These are phyloP conservation scores for Eristalinus sepulchralis DNA, from an alignment of 2,888 invertebrate genomes.

Conservation along the genomic window DNA sequence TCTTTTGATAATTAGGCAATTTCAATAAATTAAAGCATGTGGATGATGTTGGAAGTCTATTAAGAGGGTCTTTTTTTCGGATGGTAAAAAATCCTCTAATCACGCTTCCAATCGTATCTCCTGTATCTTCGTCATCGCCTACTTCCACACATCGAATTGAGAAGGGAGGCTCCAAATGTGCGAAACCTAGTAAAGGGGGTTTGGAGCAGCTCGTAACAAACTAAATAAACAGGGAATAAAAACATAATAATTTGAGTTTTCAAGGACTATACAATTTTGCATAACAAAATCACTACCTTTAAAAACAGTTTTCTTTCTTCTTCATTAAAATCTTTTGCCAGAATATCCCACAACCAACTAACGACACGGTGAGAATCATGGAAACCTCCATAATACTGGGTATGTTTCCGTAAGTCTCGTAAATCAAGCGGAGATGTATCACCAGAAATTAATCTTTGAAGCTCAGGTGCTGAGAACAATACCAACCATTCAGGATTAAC, in stretches of 20 bases:
- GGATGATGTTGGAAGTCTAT: conserved; percentile 98
- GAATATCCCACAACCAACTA: conserved; percentile 99
- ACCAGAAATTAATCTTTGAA: conserved; percentile 97
- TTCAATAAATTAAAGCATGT: conserved; percentile 99
- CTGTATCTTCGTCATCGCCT: conserved; percentile 97
- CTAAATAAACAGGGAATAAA: conserved; percentile 79
- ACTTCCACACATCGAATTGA: conserved; percentile 99
- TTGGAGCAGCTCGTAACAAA: conserved; percentile 98
- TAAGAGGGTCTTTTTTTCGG: conserved; percentile 95
- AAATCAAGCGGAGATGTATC: conserved; percentile 96
- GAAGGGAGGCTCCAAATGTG: conserved; percentile 97
- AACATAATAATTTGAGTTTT: too few species aligned
- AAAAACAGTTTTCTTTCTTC: conserved; percentile 96
- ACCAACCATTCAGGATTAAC: conserved; percentile 97
- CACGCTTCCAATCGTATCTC: conserved; percentile 91
- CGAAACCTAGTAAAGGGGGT: conserved; percentile 97
- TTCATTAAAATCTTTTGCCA: conserved; percentile 96
- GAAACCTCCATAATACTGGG: conserved; percentile 99
- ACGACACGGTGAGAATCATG: conserved; percentile 99
- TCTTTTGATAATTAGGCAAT: conserved; percentile 98
- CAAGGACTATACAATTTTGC: too few species aligned
- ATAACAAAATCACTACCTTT: too few species aligned
- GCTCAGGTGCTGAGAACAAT: conserved; percentile 96
- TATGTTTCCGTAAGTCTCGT: conserved; percentile 92
- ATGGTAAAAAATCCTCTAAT: conserved; percentile 99